These are phyloP conservation scores for Nomada fucata DNA, from an alignment of 2,888 invertebrate genomes.

Conservation along the genomic window DNA sequence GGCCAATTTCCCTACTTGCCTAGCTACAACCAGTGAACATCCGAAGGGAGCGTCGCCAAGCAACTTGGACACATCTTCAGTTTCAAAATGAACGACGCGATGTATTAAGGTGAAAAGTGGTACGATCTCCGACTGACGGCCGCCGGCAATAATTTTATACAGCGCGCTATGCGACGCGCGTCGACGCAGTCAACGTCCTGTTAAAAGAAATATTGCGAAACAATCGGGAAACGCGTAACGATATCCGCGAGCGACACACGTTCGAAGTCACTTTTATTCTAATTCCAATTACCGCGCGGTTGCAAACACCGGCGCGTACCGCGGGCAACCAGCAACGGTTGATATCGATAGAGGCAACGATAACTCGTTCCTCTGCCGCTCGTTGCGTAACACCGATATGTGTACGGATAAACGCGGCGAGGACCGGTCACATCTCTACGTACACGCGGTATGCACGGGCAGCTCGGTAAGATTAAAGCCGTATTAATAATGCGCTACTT, in stretches of 20 bases:
- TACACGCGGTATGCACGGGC: neutral
- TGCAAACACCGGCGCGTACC: neutral
- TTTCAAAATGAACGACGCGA: neutral
- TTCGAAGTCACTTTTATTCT: neutral
- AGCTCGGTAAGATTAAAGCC: neutral
- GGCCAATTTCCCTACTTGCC: neutral
- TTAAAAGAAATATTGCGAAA: slow-evolving; percentile 27
- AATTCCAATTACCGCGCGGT: neutral
- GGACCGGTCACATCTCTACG: neutral
- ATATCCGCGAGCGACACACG: neutral
- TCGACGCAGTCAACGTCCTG: slow-evolving; percentile 36
- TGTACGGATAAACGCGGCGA: slow-evolving; percentile 15
- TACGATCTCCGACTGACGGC: neutral
- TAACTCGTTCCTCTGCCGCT: slow-evolving; percentile 16
- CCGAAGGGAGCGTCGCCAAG: too few species aligned
- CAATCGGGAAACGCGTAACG: neutral
- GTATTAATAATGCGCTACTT: slow-evolving; percentile 14
- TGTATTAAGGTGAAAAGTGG: neutral
- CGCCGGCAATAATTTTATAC: slow-evolving; percentile 14
- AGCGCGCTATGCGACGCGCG: neutral
- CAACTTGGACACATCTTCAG: too few species aligned
- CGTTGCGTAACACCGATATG: slow-evolving; percentile 36
- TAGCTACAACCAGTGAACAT: too few species aligned
- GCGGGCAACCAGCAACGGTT: slow-evolving; percentile 1
- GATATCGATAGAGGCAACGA: slow-evolving; percentile 40